Percentiles rank a stretch among this genome's conserved stretches.
Evolutionary conservation across 2,888 invertebrate genomes (phyloP).

Genomic region (Drosophila melanocephala): DNA sequence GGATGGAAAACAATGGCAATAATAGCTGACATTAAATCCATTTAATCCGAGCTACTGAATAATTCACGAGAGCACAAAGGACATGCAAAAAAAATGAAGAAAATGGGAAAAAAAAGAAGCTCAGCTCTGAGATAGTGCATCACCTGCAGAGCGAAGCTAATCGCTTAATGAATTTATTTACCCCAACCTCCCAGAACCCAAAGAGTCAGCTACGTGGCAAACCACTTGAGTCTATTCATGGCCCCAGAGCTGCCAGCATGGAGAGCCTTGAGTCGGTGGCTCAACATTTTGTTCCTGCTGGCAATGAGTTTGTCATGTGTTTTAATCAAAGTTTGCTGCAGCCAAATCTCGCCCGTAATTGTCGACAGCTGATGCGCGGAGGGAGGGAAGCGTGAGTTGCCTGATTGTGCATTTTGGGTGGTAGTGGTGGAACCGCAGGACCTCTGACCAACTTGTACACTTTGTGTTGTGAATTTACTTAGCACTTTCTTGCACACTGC

Average conservation of each 20-base stretch:
- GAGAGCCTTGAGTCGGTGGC: conserved; percentile 34
- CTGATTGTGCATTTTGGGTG: conserved; percentile 60
- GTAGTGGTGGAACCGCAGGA: conserved; percentile 28
- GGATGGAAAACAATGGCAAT: conserved; percentile 33
- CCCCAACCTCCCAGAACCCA: conserved; percentile 15
- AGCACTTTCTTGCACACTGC: conserved; percentile 69
- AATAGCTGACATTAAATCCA: conserved; percentile 55
- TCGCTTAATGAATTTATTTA: conserved; percentile 80
- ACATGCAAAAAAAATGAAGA: conserved; percentile 6
- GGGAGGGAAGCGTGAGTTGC: not conserved
- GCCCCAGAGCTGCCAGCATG: conserved; percentile 18
- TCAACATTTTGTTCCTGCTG: conserved; percentile 30
- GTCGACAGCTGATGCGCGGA: conserved; percentile 18
- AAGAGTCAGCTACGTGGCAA: conserved; percentile 47
- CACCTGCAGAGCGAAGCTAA: conserved; percentile 54
- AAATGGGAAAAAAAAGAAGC: not conserved
- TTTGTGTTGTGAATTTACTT: conserved; percentile 77
- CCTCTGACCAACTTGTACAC: conserved; percentile 48
- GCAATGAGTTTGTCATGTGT: conserved; percentile 64
- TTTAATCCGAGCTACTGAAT: conserved; percentile 63
- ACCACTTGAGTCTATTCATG: conserved; percentile 62
- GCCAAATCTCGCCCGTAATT: conserved; percentile 67
- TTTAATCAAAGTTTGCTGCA: conserved; percentile 77
- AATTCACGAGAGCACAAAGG: conserved; percentile 45
- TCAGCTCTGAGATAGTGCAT: conserved; percentile 31